Base-by-base conservation (phyloP, 1,140 invertebrate genomes). In the Orius insidiosus region DNA sequence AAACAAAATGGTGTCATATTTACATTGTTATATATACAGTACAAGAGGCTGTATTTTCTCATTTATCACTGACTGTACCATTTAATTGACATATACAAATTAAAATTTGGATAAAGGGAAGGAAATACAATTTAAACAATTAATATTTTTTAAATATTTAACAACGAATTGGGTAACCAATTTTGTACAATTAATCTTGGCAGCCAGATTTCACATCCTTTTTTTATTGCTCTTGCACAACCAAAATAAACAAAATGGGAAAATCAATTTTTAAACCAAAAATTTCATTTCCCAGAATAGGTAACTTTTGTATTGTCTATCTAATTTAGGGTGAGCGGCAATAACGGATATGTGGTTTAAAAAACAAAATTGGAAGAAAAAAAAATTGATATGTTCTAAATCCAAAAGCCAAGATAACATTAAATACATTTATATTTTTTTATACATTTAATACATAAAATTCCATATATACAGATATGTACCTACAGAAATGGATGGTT, bases 1-100 rank as follows among this genome's bases (percentile, higher is more conserved):
- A 56, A 54, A 56, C 53, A 56, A 54, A 48, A 53, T 56, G 53
- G 51, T 56, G 53, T 54, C 52, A 52, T 54, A 54, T 56, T 54
- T 54, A 54, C 53, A 56, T 54, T 56, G 48, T 46, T 50, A 41
- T 52, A 52, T 49, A 52, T 49, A 52, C 51, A 49, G 40, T 52
- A 52, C 47, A 52, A 52, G 51, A 52, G 46, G 51, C 51, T 48
- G 51, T 46, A 52, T 47, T 24, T 47, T 47, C 32, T 30, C 30
- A 44, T 47, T 19, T 41, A 44, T 49, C 37, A 46, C 24, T 24
- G 24, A 24, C 24, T 24, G 11, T 46, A 46, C 45, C 33, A 32
- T 46, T 46, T 46, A 46, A 46, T 46, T 50, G 49, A 50, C 49
- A 40, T 46, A 50, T 46, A 50, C 46, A 50, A 15, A 50, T 50